Evolutionary conservation across 92 coral and sea anemone genomes (phyloP).

Genomic region (Phymanthus crucifer): DNA sequence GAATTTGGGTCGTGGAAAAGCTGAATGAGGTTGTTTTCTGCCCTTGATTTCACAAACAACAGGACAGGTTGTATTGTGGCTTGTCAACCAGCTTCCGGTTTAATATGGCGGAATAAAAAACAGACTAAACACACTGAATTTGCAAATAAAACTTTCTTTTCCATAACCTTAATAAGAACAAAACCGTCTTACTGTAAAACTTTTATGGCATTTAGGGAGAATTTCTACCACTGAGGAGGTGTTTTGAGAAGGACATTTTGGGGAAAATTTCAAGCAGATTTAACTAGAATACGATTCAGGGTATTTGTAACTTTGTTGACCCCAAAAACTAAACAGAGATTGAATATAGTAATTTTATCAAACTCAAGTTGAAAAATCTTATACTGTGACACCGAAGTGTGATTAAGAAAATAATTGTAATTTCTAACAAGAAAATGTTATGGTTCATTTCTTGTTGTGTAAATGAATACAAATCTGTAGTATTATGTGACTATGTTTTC

Average conservation of each 20-base stretch:
- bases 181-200: neutral
- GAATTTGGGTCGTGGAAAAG: neutral
- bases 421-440: neutral
- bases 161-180: neutral
- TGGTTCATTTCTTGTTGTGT: neutral
- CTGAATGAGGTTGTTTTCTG: neutral
- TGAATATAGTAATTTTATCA: neutral
- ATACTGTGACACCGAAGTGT: neutral
- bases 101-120: neutral
- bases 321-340: neutral
- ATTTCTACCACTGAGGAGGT: neutral
- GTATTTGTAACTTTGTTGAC: constrained; percentile 4
- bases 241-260: neutral
- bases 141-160: neutral
- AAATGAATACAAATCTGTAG: neutral
- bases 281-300: neutral
- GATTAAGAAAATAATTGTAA: neutral
- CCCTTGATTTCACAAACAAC: neutral
- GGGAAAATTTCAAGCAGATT: neutral
- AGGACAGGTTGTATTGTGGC: neutral
- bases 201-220: neutral
- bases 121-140: neutral
- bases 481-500: neutral
- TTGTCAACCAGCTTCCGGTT: constrained; percentile 1
- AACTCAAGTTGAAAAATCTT: neutral